Percentiles rank a stretch among this genome's conserved stretches.
These are phyloP conservation scores for Escarpia spicata DNA, from an alignment of 2,888 invertebrate genomes.

Conservation along the genomic window DNA sequence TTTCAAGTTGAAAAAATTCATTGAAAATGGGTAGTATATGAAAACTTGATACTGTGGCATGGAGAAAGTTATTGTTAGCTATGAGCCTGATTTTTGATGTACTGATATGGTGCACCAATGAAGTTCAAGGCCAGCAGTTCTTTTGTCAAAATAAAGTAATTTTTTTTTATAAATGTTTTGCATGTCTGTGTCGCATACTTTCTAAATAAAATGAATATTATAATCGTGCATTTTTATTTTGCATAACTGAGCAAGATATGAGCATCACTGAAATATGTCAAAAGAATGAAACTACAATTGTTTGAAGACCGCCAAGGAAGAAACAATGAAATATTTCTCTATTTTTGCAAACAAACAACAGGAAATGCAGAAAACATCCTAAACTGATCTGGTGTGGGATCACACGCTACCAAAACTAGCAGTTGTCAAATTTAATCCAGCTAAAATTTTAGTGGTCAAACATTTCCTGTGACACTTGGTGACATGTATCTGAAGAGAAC, in stretches of 20 bases:
- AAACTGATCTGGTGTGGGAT: background rate
- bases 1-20: too few relatives aligned
- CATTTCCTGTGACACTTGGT: constrained; percentile 13
- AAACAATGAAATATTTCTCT: background rate
- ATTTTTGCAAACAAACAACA: background rate
- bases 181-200: background rate
- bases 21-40: too few relatives aligned
- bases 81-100: background rate
- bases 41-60: background rate
- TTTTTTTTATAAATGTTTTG: background rate
- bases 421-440: background rate
- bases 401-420: background rate
- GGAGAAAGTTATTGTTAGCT: background rate
- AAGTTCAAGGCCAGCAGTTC: background rate
- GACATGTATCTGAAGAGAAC: background rate
- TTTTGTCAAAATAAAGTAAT: background rate
- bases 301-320: background rate
- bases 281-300: background rate
- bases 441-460: background rate
- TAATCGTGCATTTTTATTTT: background rate
- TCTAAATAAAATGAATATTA: background rate
- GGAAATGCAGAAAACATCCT: background rate
- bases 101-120: background rate
- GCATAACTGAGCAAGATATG: background rate
- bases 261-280: too few relatives aligned